Base-by-base conservation (phyloP, 2,797 vertebrate species). In the Otolemur crassicaudatus region DNA sequence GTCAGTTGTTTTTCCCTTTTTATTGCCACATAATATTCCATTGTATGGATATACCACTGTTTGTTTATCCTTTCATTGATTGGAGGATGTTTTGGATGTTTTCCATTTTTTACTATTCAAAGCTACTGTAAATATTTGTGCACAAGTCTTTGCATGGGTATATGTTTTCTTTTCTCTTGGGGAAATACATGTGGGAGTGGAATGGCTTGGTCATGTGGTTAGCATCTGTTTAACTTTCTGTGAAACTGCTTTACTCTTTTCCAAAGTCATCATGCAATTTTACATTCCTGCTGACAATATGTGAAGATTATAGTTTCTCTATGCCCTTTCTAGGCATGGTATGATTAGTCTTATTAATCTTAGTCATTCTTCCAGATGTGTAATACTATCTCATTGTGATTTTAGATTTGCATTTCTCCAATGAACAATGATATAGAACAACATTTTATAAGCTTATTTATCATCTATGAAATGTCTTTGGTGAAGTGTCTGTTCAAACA, bases 401-500 rank as follows among this genome's bases (percentile, higher is more conserved):
- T 86, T 86, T 82, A 72, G 43, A 82, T 34, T 89, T 85, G 19
- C 7, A 63, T 88, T 96, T 87, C 31, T 63, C 49, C 73, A 58
- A 17, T 11, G 10, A 60, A 22, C 37, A 76, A 37, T 60, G 37
- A 89, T 60, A 31, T 29, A 37, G 70, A 61, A 0, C 58, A 19
- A 31, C 12, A 80, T 95, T 92, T 81, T 27, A 69, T 27, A 49
- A 77, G 58, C 8, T 90, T 87, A 82, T 80, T 70, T 61, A 60
- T 13, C 60, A 75, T 37, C 29, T 70, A 2, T 46, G 19, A 43
- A 94, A 95, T 6, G 61, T 87, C 49, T 84, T 14, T 67, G 72
- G 49, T 34, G 34, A 97, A 79, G 7, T 43, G 17, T 90, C 31
- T 90, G 2, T 69, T 94, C 43, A 96, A 91, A 91, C 53, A 84